A percentile compares a stretch with the other conserved stretches of the same genome.
Evolutionary conservation across 2,113 vertebrate genomes (phyloP).

Genomic region (Gadus chalcogrammus): DNA sequence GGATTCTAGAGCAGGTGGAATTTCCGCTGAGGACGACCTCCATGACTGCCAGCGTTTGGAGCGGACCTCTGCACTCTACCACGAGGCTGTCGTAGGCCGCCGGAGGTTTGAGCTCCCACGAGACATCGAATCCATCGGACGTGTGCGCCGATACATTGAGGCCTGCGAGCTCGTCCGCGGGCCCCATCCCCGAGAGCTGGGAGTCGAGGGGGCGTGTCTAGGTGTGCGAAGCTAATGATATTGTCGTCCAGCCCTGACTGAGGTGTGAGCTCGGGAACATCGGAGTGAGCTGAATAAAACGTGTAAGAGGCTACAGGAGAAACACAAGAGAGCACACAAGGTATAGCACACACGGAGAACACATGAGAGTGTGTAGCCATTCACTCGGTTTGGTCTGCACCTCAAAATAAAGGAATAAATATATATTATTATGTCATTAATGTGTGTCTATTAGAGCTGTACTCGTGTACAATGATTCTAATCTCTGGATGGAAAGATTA

Average conservation of each 20-base stretch:
- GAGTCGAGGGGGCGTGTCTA: slow-evolving; percentile 51
- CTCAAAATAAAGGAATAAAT: too few species aligned
- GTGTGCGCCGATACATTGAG: slow-evolving; percentile 54
- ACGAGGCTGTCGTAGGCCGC: slow-evolving; percentile 49
- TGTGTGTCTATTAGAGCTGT: too few species aligned
- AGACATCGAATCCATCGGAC: slow-evolving; percentile 60
- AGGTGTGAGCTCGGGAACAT: slow-evolving; percentile 53
- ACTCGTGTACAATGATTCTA: too few species aligned
- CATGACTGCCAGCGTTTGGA: slow-evolving; percentile 36
- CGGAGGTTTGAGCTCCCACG: slow-evolving; percentile 46
- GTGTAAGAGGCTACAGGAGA: slow-evolving; percentile 66
- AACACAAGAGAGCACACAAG: slow-evolving; percentile 55
- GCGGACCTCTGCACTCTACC: slow-evolving; percentile 57
- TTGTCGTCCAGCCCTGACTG: slow-evolving; percentile 54
- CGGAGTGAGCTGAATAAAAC: slow-evolving; percentile 66
- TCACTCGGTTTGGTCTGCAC: background rate
- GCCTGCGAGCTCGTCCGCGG: slow-evolving; percentile 42
- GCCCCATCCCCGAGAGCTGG: slow-evolving; percentile 48
- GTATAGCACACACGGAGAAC: slow-evolving; percentile 1
- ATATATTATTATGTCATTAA: too few species aligned
- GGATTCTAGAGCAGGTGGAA: slow-evolving; percentile 52
- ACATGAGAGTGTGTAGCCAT: slow-evolving; percentile 9
- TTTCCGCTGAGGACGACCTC: slow-evolving; percentile 57
- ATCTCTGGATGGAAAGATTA: too few species aligned
- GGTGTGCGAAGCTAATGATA: slow-evolving; percentile 62